Evolutionary conservation across 1,140 invertebrate species (phyloP).

Genomic region (Orchesella cincta): DNA sequence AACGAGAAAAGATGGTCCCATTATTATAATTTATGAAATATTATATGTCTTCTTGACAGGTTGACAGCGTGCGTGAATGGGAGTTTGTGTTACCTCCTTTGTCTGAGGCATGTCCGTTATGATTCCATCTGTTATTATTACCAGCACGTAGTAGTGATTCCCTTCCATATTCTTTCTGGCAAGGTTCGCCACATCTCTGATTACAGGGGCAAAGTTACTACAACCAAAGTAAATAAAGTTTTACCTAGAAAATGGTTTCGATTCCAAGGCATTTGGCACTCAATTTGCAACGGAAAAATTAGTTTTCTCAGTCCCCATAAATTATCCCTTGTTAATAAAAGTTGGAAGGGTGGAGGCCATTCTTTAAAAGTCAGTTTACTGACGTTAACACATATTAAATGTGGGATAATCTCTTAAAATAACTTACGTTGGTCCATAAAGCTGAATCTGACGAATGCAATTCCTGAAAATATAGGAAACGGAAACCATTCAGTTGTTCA

Average conservation of each 20-base stretch:
- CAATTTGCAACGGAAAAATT: too few relatives aligned
- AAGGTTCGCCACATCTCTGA: slow-evolving; percentile 62
- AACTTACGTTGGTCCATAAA: slow-evolving; percentile 64
- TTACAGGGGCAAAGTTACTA: slow-evolving; percentile 68
- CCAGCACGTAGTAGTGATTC: slow-evolving; percentile 65
- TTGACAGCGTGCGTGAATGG: too few relatives aligned
- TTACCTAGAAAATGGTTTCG: too few relatives aligned
- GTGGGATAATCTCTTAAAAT: too few relatives aligned
- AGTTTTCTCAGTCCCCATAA: too few relatives aligned
- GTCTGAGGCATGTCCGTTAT: slow-evolving; percentile 69
- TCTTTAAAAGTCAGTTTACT: too few relatives aligned
- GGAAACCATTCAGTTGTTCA: slow-evolving; percentile 23
- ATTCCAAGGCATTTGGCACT: too few relatives aligned
- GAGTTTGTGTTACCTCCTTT: slow-evolving; percentile 56
- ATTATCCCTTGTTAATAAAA: too few relatives aligned
- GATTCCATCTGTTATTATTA: slow-evolving; percentile 70
- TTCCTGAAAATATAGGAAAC: slow-evolving; percentile 54
- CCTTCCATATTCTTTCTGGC: slow-evolving; percentile 58
- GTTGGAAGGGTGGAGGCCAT: too few relatives aligned
- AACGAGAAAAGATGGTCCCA: not conserved
- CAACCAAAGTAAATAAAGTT: not conserved
- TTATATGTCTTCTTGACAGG: too few relatives aligned
- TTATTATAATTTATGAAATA: slow-evolving; percentile 1
- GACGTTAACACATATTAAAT: too few relatives aligned
- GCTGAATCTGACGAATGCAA: slow-evolving; percentile 61